Evolutionary conservation across 2,797 vertebrate species (phyloP).

Genomic region (Chelonia mydas): DNA sequence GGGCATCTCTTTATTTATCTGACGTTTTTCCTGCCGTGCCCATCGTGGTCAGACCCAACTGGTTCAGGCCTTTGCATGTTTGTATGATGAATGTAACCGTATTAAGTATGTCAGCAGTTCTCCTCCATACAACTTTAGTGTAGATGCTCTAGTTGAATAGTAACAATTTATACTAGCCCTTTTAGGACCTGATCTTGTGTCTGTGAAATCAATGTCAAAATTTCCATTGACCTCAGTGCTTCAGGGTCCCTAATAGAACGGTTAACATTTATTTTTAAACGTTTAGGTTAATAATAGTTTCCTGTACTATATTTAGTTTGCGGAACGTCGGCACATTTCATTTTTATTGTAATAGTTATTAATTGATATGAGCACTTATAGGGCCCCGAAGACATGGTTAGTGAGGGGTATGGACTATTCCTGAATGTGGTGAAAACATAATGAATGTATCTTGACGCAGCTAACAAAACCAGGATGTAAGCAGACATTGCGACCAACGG

Average conservation of each 20-base stretch:
- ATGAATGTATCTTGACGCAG: background rate
- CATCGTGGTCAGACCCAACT: background rate
- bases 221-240: background rate
- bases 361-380: background rate
- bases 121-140: background rate
- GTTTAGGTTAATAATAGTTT: background rate
- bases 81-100: background rate
- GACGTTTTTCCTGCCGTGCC: background rate
- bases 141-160: background rate
- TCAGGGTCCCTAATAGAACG: background rate
- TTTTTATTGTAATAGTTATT: background rate
- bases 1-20: background rate
- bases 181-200: background rate
- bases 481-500: background rate
- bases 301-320: background rate
- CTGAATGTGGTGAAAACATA: background rate
- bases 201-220: background rate
- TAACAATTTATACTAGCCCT: background rate
- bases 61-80: background rate
- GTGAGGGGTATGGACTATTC: background rate
- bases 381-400: no score
- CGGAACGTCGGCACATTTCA: background rate
- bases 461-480: background rate
- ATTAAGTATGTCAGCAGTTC: background rate
- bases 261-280: background rate